A percentile compares a stretch with the other conserved stretches of the same genome.
These are phyloP conservation scores for Delia radicum DNA, from an alignment of 1,140 invertebrate genomes.

Conservation along the genomic window DNA sequence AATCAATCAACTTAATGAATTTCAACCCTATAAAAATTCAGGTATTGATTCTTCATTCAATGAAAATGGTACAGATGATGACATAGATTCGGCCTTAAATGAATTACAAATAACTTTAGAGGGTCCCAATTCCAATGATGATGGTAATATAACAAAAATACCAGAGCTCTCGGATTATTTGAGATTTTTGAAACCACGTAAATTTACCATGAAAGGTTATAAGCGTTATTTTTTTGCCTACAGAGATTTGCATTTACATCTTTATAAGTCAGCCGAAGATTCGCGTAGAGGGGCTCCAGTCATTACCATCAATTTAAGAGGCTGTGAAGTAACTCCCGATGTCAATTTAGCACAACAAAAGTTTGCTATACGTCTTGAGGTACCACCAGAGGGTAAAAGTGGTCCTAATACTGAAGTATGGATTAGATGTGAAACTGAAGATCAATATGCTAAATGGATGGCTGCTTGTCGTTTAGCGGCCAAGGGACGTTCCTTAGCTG, in stretches of 20 bases:
- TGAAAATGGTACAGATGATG: conserved; percentile 62
- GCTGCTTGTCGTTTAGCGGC: conserved; percentile 93
- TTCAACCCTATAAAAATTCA: conserved; percentile 60
- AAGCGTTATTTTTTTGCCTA: conserved; percentile 89
- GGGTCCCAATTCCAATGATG: conserved; percentile 65
- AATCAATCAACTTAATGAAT: conserved; percentile 84
- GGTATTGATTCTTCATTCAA: conserved; percentile 54
- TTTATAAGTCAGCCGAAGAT: conserved; percentile 66
- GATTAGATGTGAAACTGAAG: conserved; percentile 92
- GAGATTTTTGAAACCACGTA: conserved; percentile 85
- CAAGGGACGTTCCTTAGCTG: conserved; percentile 91
- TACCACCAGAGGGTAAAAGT: conserved; percentile 86
- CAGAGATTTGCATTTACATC: conserved; percentile 70
- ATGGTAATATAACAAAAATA: conserved; percentile 79
- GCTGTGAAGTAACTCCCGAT: conserved; percentile 96
- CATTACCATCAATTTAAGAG: conserved; percentile 72
- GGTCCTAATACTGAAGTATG: conserved; percentile 77
- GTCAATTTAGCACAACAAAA: conserved; percentile 89
- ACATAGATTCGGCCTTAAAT: conserved; percentile 88
- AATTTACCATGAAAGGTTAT: conserved; percentile 86
- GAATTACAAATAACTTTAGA: conserved; percentile 86
- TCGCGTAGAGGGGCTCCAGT: conserved; percentile 62
- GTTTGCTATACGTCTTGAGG: conserved; percentile 93
- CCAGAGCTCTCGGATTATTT: conserved; percentile 87
- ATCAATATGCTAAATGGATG: conserved; percentile 98